Conservation (phyloP, 1,140 invertebrate species). For the Ostrea denselamellosa region DNA sequence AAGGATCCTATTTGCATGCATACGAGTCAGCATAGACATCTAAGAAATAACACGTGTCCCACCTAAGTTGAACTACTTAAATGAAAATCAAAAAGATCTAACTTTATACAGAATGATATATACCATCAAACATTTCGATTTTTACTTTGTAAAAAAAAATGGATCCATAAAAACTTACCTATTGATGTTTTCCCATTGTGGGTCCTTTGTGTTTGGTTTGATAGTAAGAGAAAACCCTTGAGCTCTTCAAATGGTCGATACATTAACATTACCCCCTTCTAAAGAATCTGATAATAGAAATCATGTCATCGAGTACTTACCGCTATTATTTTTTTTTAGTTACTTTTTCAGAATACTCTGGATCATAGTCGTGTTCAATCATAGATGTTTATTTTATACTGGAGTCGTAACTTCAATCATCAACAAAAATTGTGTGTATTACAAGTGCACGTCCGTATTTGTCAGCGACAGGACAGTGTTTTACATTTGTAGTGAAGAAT, state of each 20-base stretch:
- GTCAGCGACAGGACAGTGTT: neutral
- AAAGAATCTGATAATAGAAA: neutral
- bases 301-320: neutral
- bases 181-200: neutral
- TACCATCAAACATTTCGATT: neutral
- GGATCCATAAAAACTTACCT: neutral
- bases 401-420: neutral
- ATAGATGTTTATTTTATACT: neutral
- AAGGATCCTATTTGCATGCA: neutral
- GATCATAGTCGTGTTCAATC: neutral
- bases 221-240: neutral
- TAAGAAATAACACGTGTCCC: neutral
- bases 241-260: neutral
- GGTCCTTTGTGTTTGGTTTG: neutral
- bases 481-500: no score
- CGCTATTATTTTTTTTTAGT: neutral
- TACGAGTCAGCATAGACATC: neutral
- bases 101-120: neutral
- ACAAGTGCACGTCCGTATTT: neutral
- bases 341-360: neutral
- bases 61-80: neutral
- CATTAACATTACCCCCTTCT: neutral
- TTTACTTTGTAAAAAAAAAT: neutral
- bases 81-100: neutral
- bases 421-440: neutral